Conservation (phyloP, 37 sponge, comb jelly and placozoan species). For the Spongilla lacustris region DNA sequence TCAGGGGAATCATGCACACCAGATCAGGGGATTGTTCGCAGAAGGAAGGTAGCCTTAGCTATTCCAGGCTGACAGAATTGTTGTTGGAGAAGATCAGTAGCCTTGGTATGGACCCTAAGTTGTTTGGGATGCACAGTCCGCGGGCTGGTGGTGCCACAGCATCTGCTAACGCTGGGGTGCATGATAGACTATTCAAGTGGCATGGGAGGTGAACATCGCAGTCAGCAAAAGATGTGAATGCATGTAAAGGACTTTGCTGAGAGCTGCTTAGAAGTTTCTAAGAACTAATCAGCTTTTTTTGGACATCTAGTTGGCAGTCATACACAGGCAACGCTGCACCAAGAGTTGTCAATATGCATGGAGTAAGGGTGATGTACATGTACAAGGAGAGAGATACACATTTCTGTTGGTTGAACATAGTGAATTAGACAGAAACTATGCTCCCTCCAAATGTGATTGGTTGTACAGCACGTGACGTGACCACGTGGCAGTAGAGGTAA, state of each 20-base stretch:
- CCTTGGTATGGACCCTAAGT: neutral
- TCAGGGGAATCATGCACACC: slow-evolving; percentile 2
- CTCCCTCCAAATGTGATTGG: too few relatives aligned
- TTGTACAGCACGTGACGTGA: too few relatives aligned
- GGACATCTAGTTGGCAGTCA: too few relatives aligned
- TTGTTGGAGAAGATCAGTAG: neutral
- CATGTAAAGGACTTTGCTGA: neutral
- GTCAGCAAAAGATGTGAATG: slow-evolving; percentile 15
- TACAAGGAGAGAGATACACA: too few relatives aligned
- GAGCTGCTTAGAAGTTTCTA: too few relatives aligned
- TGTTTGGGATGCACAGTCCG: slow-evolving; percentile 1
- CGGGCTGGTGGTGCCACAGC: slow-evolving; percentile 7
- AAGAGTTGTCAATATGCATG: too few relatives aligned
- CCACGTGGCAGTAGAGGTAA: too few relatives aligned
- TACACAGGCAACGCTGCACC: too few relatives aligned
- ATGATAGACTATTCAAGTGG: slow-evolving; percentile 15
- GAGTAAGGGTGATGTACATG: too few relatives aligned
- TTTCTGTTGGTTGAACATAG: too few relatives aligned
- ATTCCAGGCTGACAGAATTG: slow-evolving; percentile 2
- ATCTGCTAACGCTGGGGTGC: slow-evolving; percentile 6
- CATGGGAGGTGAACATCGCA: slow-evolving; percentile 18
- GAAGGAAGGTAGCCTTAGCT: neutral
- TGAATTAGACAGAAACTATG: too few relatives aligned
- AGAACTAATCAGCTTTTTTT: too few relatives aligned
- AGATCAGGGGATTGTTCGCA: neutral